Conservation (phyloP, 2,113 vertebrate genomes). For the Mesoclemmys tuberculata region DNA sequence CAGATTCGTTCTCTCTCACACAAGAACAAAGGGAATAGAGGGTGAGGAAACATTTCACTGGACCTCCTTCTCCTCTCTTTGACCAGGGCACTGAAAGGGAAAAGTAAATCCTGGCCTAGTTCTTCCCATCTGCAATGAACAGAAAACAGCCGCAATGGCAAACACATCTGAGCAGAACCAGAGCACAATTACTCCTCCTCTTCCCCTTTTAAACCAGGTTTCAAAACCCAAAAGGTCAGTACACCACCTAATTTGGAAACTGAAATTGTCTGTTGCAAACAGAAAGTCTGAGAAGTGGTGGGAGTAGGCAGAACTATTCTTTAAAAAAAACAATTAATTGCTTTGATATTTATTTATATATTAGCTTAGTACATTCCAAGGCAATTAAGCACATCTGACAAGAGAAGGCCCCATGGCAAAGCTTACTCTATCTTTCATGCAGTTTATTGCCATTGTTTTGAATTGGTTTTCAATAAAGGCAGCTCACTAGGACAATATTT, state of each 20-base stretch:
- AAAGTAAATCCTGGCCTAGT: not conserved
- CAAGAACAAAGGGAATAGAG: constrained; percentile 22
- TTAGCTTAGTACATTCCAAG: not conserved
- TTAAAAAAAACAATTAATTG: constrained; percentile 9
- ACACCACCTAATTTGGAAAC: not conserved
- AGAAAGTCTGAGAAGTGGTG: not conserved
- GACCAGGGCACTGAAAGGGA: not conserved
- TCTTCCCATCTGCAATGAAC: not conserved
- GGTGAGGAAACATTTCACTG: constrained; percentile 12
- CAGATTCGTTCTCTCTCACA: constrained; percentile 33
- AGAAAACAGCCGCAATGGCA: not conserved
- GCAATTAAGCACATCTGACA: constrained; percentile 35
- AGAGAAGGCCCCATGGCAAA: not conserved
- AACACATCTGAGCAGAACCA: not conserved
- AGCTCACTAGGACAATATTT: not conserved
- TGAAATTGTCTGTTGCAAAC: accelerated
- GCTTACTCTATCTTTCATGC: not conserved
- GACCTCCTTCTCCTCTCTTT: not conserved
- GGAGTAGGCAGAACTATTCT: not conserved
- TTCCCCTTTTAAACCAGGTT: not conserved
- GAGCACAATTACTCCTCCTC: accelerated
- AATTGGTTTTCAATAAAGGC: not conserved
- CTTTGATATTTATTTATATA: constrained; percentile 4
- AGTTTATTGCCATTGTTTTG: accelerated
- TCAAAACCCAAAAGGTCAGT: not conserved